Evolutionary conservation across 2,113 vertebrate genomes (phyloP).

Genomic region (Redunca redunca): DNA sequence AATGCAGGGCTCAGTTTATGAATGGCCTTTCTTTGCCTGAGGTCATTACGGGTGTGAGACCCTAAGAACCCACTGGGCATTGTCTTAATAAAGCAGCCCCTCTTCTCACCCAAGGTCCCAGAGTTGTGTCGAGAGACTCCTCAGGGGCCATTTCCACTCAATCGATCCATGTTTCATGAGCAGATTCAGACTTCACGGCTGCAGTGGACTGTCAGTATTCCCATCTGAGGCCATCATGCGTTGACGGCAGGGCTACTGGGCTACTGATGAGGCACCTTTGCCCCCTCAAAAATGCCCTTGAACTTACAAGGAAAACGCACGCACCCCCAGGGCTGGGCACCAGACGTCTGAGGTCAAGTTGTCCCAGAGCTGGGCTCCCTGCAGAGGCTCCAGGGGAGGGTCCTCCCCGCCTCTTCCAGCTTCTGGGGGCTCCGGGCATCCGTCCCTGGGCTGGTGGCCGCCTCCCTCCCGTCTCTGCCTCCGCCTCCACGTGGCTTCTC

Average conservation of each 20-base stretch:
- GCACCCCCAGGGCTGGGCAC: background rate
- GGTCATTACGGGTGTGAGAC: background rate
- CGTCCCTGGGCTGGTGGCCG: background rate
- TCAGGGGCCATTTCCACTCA: background rate
- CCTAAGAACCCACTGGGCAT: rapidly evolving
- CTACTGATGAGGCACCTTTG: rapidly evolving
- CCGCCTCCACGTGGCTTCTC: rapidly evolving
- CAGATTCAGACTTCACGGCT: background rate
- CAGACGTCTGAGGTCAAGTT: rapidly evolving
- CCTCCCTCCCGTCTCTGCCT: background rate
- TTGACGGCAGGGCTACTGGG: rapidly evolving
- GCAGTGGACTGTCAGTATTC: background rate
- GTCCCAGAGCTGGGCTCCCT: background rate
- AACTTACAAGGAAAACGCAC: background rate
- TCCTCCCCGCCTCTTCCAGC: rapidly evolving
- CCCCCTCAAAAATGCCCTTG: background rate
- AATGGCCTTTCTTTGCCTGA: background rate
- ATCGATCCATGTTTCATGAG: background rate
- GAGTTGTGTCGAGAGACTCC: rapidly evolving
- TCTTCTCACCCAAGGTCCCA: no score
- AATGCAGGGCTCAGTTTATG: rapidly evolving
- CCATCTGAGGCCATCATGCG: rapidly evolving
- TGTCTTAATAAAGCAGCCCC: background rate
- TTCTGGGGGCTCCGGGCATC: rapidly evolving
- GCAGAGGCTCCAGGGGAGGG: background rate